phyloP scores from a whole-genome alignment of 1,140 invertebrate genomes.

The Drosophila sturtevanti region DNA sequence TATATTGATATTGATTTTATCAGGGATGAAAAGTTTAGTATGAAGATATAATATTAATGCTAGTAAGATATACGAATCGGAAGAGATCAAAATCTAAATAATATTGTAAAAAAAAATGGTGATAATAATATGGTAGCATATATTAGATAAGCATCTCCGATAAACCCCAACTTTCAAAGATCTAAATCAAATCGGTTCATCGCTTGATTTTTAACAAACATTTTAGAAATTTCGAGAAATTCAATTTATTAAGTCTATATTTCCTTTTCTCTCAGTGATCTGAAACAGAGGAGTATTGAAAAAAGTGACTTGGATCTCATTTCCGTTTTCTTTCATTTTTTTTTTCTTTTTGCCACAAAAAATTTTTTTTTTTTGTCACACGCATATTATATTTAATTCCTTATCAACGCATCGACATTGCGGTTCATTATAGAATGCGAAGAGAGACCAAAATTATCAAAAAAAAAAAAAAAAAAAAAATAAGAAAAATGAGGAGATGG shows the following conservation, averaged over 20 bases:
- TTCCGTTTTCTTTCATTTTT: conserved; percentile 8
- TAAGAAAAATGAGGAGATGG: neutral
- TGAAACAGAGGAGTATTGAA: neutral
- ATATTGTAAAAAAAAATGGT: too few relatives aligned
- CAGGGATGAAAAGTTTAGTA: too few relatives aligned
- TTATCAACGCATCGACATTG: conserved; percentile 56
- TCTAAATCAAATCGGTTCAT: too few relatives aligned
- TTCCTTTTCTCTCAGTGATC: neutral
- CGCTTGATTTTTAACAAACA: too few relatives aligned
- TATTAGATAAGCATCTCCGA: too few relatives aligned
- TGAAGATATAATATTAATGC: too few relatives aligned
- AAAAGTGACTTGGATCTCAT: conserved; percentile 22
- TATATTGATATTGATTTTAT: neutral
- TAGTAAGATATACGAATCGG: too few relatives aligned
- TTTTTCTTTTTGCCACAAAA: conserved; percentile 1
- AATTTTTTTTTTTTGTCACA: conserved; percentile 55
- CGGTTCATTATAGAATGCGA: conserved; percentile 60
- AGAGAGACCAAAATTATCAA: conserved; percentile 5
- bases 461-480: conserved; percentile 25
- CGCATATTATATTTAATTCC: conserved; percentile 75
- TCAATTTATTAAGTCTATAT: neutral
- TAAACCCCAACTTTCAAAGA: too few relatives aligned
- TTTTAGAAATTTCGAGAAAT: too few relatives aligned
- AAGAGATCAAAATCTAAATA: too few relatives aligned
- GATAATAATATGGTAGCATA: too few relatives aligned